These are phyloP conservation scores for Triplophysa dalaica DNA, from an alignment of 2,113 vertebrate species.

Conservation along the genomic window DNA sequence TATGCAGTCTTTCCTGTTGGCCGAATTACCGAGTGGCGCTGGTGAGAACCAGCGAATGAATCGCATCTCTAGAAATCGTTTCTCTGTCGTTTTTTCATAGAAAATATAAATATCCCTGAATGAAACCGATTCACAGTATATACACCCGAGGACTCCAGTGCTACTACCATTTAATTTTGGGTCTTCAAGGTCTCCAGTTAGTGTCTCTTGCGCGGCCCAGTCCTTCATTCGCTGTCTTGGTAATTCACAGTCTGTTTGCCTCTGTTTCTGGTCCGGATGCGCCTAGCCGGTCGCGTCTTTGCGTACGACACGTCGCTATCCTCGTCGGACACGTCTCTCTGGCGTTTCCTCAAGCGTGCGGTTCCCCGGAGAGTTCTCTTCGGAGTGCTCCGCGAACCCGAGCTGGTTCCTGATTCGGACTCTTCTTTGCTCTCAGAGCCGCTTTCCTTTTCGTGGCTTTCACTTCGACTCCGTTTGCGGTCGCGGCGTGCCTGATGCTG, in stretches of 20 bases:
- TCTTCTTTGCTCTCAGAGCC: constrained; percentile 63
- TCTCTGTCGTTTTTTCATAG: constrained; percentile 66
- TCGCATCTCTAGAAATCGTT: constrained; percentile 71
- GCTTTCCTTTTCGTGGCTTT: constrained; percentile 61
- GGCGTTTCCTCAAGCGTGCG: constrained; percentile 34
- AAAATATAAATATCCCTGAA: constrained; percentile 87
- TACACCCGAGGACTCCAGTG: constrained; percentile 73
- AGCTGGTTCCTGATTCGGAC: constrained; percentile 66
- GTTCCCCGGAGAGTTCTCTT: constrained; percentile 59
- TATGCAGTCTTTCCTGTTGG: constrained; percentile 65
- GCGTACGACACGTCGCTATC: constrained; percentile 61
- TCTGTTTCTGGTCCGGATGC: constrained; percentile 73
- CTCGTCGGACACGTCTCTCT: constrained; percentile 44
- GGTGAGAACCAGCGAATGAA: constrained; percentile 69
- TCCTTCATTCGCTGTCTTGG: constrained; percentile 75
- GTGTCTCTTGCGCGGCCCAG: constrained; percentile 47
- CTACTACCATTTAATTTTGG: constrained; percentile 69
- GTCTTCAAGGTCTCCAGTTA: constrained; percentile 70
- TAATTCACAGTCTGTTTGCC: constrained; percentile 75
- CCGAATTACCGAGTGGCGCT: constrained; percentile 64
- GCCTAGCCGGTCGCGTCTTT: constrained; percentile 48
- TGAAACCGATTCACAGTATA: constrained; percentile 83
- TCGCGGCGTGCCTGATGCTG: neutral
- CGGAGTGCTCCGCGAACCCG: constrained; percentile 70
- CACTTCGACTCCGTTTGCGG: constrained; percentile 57